A percentile compares a stretch with the other conserved stretches of the same genome.
These are phyloP conservation scores for Desmophyllum pertusum DNA, from an alignment of 92 coral and sea anemone genomes.

Conservation along the genomic window DNA sequence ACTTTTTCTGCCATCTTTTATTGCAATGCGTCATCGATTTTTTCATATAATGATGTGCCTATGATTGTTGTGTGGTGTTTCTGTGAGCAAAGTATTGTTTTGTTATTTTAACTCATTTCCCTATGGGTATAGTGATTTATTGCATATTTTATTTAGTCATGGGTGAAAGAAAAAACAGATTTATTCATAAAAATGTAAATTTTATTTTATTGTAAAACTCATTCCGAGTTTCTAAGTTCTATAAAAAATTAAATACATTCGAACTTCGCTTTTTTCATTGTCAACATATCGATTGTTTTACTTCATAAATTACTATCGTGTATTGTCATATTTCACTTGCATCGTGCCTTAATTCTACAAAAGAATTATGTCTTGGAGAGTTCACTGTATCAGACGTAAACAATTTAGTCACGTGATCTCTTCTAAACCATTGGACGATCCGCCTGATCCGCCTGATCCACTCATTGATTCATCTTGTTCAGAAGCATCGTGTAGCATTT, in stretches of 20 bases:
- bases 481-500: neutral
- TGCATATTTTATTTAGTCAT: too few species aligned
- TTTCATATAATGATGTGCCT: too few species aligned
- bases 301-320: neutral
- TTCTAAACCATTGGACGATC: neutral
- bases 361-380: neutral
- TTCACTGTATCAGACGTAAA: neutral
- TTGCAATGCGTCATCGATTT: too few species aligned
- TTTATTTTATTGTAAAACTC: slow-evolving; percentile 5
- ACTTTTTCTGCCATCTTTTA: too few species aligned
- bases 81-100: too few species aligned
- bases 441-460: neutral
- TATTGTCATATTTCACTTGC: too few species aligned
- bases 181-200: neutral
- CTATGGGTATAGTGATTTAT: too few species aligned
- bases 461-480: too few species aligned
- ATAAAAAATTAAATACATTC: neutral
- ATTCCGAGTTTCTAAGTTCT: neutral
- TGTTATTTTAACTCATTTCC: too few species aligned
- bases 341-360: neutral
- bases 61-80: too few species aligned
- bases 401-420: neutral
- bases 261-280: neutral
- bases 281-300: neutral
- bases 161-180: neutral